Evolutionary conservation across 1,140 invertebrate species (phyloP), one percentile per base, ranked within the genome.

Genomic region (Drosophila athabasca): DNA sequence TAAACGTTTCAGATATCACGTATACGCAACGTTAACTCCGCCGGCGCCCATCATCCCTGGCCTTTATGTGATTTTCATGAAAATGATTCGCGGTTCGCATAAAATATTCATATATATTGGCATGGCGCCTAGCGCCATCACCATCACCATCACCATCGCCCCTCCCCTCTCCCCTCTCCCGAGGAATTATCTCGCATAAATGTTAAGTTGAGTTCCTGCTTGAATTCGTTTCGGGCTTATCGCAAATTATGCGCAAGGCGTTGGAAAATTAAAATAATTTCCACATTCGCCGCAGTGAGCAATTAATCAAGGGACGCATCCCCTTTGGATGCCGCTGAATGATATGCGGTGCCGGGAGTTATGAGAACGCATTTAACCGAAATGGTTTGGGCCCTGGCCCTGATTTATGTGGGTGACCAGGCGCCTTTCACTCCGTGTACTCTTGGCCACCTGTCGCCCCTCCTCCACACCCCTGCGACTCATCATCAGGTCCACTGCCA

Each of bases 241-340:
- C 82, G 66, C 51, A 48, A 84, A 81, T 76, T 79, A 78, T 66
- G 71, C 75, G 65, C 64, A 52, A 68, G 61, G 24, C 48, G 26
- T 57, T 52, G 51, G 49, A 68, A 76, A 82, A 87, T 87, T 87
- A 79, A 82, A 87, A 87, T 87, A 87, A 79, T 87, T 87, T 80
- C 83, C 83, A 79, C 78, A 87, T 87, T 88, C 80, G 70, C 69
- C 74, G 60, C 82, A 71, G 78, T 75, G 62, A 57, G 78, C 78
- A 87, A 87, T 88, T 87, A 87, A 87, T 87, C 82, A 69, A 79
- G 66, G 29, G 43, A 29, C 62, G 43, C 69, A 55, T 7, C 50
- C 60, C 8, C 31, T 31, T 31, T 31, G 31, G 31, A 31, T 31
- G 3, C 31, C 51, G 39, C 51, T 6, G 45, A 80, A 78, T 69